Base-by-base conservation (phyloP, 64 coral and sea anemone species). In the Stichodactyla mertensii region DNA sequence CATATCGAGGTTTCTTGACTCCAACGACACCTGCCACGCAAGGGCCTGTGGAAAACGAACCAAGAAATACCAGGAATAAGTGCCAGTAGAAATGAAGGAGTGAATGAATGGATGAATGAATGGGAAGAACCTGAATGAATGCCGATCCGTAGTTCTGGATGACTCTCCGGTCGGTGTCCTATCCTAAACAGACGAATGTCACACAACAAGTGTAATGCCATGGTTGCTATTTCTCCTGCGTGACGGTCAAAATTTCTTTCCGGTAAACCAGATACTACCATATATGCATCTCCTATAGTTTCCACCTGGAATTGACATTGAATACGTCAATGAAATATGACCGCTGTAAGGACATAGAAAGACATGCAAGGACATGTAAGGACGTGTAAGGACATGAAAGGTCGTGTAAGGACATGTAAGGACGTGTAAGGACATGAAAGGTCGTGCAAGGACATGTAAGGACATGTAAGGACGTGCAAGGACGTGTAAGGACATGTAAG, bases 11-110 rank as follows among this genome's bases (percentile, higher is more conserved):
- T 90, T 93, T 98, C 4, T 86, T 98, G 28, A 88, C 88, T 19
- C 95, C 95, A 2, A 98, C 95, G 1, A 98, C 95, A 7, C 95
- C 95, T 10, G 95, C 95, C n/a, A 93, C 93, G 6, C 87, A 87
- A 58, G 95, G 90, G 61, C 95, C 94, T 97, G 64, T 10, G 16
- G 20, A 52, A 82, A 26, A 77, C 9, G 71, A 77, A 51, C 6
- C 10, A 83, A 52, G 7, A 86, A 61, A 86, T 2, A 45, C 22
- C 9, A 77, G 9, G 10, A 26, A 77, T 77, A 14, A 77, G 10
- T 77, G 36, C 36, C 36, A 45, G 36, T 16, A 52, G 78, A 81
- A 81, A 23, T 36, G 18, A 11, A 22, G 77, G 13, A 4, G 77
- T 5, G 13, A 3, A 12, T 79, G 51, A 5, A 22, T 36, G 77